Conservation (phyloP, 2,797 vertebrate genomes). For the Lepilemur ruficaudatus region DNA sequence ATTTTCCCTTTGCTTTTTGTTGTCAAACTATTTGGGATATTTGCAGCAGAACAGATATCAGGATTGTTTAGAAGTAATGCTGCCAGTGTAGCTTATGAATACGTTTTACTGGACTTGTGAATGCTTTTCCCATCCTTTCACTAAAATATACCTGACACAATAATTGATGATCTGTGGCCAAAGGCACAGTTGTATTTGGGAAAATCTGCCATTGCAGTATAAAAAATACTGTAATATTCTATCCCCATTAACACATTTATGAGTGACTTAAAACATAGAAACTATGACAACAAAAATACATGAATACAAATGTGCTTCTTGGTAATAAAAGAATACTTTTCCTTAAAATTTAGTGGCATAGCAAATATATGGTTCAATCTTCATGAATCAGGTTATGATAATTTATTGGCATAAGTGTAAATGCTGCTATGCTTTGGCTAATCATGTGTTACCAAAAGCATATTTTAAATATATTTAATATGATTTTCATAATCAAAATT, state of each 20-base stretch:
- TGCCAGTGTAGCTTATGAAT: background rate
- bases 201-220: background rate
- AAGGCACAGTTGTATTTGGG: background rate
- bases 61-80: background rate
- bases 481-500: background rate
- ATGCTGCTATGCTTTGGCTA: background rate
- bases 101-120: background rate
- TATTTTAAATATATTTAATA: background rate
- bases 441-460: background rate
- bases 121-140: background rate
- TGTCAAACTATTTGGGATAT: background rate
- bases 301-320: background rate
- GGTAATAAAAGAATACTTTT: background rate
- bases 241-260: background rate
- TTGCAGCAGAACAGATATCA: background rate
- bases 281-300: background rate
- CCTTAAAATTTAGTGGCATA: background rate
- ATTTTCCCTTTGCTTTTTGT: background rate
- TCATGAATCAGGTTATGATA: background rate
- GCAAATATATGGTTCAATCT: background rate
- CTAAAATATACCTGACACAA: background rate
- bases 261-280: background rate
- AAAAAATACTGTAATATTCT: background rate
- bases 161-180: background rate
- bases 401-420: background rate